Conservation (phyloP, 2,797 vertebrate species). For the Myiotriccus ornatus region DNA sequence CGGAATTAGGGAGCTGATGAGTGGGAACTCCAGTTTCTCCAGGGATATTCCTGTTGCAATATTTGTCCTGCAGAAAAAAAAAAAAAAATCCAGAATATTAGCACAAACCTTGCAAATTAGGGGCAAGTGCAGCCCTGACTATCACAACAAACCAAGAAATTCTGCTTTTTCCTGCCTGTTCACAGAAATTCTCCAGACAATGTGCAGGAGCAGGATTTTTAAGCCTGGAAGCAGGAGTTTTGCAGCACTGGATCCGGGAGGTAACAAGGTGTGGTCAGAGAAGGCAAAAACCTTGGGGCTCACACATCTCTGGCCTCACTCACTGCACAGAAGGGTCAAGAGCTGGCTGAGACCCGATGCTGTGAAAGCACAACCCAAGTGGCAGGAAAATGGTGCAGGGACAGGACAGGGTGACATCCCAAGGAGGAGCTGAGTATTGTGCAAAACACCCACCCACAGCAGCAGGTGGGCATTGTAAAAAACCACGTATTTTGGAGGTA, state of each 20-base stretch:
- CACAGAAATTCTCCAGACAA: background rate
- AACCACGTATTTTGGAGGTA: fast-evolving
- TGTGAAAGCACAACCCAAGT: background rate
- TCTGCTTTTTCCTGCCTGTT: background rate
- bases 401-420: background rate
- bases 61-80: background rate
- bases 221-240: background rate
- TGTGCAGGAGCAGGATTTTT: background rate
- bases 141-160: background rate
- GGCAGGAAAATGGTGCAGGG: background rate
- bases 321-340: background rate
- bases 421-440: too few species aligned
- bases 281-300: background rate
- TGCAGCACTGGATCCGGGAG: background rate
- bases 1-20: fast-evolving
- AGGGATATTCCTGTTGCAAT: background rate
- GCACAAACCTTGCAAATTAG: background rate
- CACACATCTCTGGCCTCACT: fast-evolving
- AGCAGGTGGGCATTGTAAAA: background rate
- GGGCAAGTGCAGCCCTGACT: background rate
- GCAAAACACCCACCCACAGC: background rate
- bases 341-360: background rate
- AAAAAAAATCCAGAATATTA: background rate
- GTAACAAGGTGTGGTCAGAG: background rate
- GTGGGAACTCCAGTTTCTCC: background rate